phyloP scores from a whole-genome alignment of 2,888 invertebrate species.

The Leptinotarsa peninsularis region DNA sequence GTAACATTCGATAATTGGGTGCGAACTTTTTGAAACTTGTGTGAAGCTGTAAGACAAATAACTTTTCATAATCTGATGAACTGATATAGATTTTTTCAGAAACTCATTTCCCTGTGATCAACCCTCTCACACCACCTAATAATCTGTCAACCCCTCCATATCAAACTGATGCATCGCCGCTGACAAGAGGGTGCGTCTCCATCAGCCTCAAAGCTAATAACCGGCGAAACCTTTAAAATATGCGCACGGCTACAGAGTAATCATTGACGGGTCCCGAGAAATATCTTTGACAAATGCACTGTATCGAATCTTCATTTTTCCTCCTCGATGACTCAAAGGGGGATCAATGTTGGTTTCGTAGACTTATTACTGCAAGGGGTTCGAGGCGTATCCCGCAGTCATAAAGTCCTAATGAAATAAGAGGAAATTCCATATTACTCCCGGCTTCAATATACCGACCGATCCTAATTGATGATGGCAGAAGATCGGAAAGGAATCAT shows the following conservation, averaged over 20 bases:
- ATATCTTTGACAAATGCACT: conserved; percentile 42
- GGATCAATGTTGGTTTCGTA: conserved; percentile 44
- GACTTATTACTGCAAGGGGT: conserved; percentile 39
- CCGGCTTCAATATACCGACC: conserved; percentile 37
- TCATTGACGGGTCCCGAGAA: conserved; percentile 13
- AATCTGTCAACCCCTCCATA: neutral
- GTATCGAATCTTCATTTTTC: conserved; percentile 43
- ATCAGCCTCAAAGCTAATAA: conserved; percentile 37
- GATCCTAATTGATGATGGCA: conserved; percentile 36
- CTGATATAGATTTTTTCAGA: neutral
- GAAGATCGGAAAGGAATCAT: neutral
- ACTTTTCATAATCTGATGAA: neutral
- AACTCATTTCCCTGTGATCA: too few relatives aligned
- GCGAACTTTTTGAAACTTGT: too few relatives aligned
- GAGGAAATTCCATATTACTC: conserved; percentile 45
- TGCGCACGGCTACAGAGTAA: conserved; percentile 12
- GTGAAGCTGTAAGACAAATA: too few relatives aligned
- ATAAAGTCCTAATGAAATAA: conserved; percentile 49
- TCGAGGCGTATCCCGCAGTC: conserved; percentile 41
- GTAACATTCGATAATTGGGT: too few relatives aligned
- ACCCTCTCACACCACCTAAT: too few relatives aligned
- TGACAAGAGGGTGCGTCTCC: conserved; percentile 31
- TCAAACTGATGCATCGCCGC: neutral
- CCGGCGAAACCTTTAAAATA: conserved; percentile 11
- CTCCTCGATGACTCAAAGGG: conserved; percentile 41